A percentile compares a stretch with the other conserved stretches of the same genome.
Evolutionary conservation across 2,888 invertebrate species (phyloP).

Genomic region (Caenorhabditis afra): DNA sequence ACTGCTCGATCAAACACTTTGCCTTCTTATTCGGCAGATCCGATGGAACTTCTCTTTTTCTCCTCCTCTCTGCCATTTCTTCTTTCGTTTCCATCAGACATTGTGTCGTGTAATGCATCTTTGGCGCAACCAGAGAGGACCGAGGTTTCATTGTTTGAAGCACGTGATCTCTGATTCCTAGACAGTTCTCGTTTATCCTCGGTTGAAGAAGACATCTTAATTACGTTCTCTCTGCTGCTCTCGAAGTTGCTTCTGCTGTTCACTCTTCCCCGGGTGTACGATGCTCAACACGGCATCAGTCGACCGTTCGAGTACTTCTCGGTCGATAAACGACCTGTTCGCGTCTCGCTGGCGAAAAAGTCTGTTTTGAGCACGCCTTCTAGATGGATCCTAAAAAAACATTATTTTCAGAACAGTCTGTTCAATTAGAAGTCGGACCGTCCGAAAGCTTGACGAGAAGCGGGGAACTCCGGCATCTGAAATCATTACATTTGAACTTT

Average conservation of each 20-base stretch:
- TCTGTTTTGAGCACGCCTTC: no score
- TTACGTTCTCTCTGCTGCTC: conserved; percentile 7
- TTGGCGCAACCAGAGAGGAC: not conserved
- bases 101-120: not conserved
- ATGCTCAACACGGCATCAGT: conserved; percentile 12
- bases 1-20: no score
- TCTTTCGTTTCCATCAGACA: not conserved
- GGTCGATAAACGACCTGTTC: not conserved
- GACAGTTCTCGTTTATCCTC: not conserved
- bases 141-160: conserved; percentile 1
- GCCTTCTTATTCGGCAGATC: not conserved
- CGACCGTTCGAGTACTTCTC: conserved; percentile 3
- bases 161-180: conserved; percentile 11
- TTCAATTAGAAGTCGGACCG: not conserved
- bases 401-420: not conserved
- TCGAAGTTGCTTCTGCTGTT: not conserved
- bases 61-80: not conserved
- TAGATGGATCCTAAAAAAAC: not conserved
- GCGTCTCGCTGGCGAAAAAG: not conserved
- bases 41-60: not conserved
- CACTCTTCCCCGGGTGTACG: conserved; percentile 15
- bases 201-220: not conserved
- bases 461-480: not conserved
- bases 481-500: not conserved
- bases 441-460: conserved; percentile 2